Percentiles rank a stretch among this genome's conserved stretches.
Evolutionary conservation across 2,797 vertebrate species (phyloP).

Genomic region (Ara ararauna): DNA sequence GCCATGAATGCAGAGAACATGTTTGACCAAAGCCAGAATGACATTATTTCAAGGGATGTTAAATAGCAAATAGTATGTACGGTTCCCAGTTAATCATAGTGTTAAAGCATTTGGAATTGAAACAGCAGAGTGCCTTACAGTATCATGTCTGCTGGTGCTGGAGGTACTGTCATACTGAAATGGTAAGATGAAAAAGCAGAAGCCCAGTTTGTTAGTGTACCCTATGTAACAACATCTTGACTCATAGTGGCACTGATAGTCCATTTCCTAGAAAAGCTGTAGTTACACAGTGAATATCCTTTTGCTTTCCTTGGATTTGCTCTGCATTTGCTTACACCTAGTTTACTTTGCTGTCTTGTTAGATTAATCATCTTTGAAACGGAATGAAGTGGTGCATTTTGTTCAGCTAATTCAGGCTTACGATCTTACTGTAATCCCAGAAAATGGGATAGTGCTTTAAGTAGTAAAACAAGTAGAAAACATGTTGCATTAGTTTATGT

Average conservation of each 20-base stretch:
- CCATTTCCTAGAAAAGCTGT: neutral
- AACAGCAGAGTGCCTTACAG: neutral
- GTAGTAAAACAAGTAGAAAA: neutral
- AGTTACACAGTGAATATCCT: neutral
- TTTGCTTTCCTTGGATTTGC: neutral
- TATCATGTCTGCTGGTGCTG: neutral
- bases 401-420: neutral
- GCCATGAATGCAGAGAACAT: neutral
- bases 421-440: neutral
- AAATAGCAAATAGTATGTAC: neutral
- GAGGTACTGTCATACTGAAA: neutral
- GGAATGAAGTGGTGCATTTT: neutral
- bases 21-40: neutral
- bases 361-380: neutral
- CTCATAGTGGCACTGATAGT: neutral
- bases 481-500: neutral
- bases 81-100: neutral
- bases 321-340: neutral
- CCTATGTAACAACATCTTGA: neutral
- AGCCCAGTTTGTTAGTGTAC: neutral
- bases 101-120: neutral
- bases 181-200: neutral
- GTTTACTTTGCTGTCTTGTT: neutral
- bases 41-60: neutral
- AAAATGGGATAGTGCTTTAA: neutral